Percentiles rank a stretch among this genome's conserved stretches.
These are phyloP conservation scores for Napeogenes sylphis DNA, from an alignment of 2,888 invertebrate genomes.

Conservation along the genomic window DNA sequence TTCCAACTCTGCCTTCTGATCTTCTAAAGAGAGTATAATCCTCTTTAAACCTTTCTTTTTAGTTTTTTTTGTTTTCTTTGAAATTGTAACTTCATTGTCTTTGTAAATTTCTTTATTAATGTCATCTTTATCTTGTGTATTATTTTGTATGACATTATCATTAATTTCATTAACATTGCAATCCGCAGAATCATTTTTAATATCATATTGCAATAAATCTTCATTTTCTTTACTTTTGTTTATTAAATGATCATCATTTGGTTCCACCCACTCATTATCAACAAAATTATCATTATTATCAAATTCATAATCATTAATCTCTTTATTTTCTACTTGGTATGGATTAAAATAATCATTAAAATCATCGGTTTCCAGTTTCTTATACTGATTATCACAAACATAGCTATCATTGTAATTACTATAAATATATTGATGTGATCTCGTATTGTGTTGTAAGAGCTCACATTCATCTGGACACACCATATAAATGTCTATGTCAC, in stretches of 20 bases:
- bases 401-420: conserved; percentile 33
- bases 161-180: conserved; percentile 28
- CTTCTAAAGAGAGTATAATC: conserved; percentile 51
- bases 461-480: conserved; percentile 57
- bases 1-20: conserved; percentile 62
- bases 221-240: conserved; percentile 23
- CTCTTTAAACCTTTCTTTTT: conserved; percentile 44
- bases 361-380: conserved; percentile 38
- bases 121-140: conserved; percentile 16
- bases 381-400: conserved; percentile 36
- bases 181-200: conserved; percentile 19
- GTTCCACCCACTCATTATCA: conserved; percentile 11
- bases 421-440: conserved; percentile 31
- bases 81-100: conserved; percentile 31
- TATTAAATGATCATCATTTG: conserved; percentile 4
- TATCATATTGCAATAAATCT: not conserved
- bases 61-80: conserved; percentile 26
- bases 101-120: conserved; percentile 13
- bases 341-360: conserved; percentile 30
- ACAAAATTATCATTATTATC: conserved; percentile 20
- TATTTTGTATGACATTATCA: conserved; percentile 13
- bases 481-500: conserved; percentile 44
- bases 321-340: conserved; percentile 29
- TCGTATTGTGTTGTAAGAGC: conserved; percentile 30
- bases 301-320: conserved; percentile 22